Conservation (phyloP, 2,888 invertebrate genomes). For the Drosophila leonis region DNA sequence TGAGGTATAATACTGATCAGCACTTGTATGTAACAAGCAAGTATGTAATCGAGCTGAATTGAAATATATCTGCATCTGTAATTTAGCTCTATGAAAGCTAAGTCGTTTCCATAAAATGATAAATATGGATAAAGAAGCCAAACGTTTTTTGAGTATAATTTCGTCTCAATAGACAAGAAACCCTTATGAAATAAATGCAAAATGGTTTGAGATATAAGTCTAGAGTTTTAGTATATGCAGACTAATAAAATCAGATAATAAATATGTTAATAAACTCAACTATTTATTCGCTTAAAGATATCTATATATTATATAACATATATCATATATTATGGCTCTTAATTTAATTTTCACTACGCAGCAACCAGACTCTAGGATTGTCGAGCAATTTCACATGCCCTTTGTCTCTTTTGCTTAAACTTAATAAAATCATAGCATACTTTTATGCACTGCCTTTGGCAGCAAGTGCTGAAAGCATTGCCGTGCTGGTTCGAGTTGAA, state of each 20-base stretch:
- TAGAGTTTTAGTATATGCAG: too few relatives aligned
- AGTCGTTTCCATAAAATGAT: not conserved
- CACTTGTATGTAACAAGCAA: not conserved
- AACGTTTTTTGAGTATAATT: too few relatives aligned
- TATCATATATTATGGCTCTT: not conserved
- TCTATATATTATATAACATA: too few relatives aligned
- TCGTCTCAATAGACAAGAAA: too few relatives aligned
- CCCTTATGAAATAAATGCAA: too few relatives aligned
- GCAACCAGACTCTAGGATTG: not conserved
- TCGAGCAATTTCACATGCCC: not conserved
- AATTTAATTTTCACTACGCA: not conserved
- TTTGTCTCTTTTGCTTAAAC: not conserved
- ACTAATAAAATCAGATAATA: too few relatives aligned
- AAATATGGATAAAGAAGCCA: not conserved
- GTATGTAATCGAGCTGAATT: too few relatives aligned
- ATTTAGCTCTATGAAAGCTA: too few relatives aligned
- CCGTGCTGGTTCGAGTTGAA: not conserved
- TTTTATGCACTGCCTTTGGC: conserved; percentile 1
- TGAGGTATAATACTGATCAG: not conserved
- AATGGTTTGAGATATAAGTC: too few relatives aligned
- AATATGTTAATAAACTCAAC: too few relatives aligned
- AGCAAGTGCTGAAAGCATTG: conserved; percentile 9
- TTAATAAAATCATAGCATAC: conserved; percentile 15
- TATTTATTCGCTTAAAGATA: too few relatives aligned
- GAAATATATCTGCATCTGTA: too few relatives aligned